Conservation (phyloP, 2,113 vertebrate species). For the Pelobates fuscus region DNA sequence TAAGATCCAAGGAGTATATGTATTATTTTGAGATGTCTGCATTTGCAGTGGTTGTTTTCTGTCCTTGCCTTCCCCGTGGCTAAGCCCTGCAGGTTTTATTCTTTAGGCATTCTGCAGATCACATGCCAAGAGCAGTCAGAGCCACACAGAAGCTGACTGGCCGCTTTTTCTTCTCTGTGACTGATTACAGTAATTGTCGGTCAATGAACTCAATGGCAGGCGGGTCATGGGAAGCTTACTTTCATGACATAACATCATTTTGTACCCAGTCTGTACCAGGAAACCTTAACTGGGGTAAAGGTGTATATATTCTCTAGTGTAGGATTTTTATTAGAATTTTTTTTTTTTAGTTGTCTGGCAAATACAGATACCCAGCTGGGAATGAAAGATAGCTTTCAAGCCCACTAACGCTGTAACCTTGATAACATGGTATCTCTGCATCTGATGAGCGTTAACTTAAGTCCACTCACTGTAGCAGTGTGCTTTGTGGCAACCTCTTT, state of each 20-base stretch:
- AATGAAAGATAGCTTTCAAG: no score
- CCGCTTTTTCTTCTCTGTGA: slow-evolving; percentile 42
- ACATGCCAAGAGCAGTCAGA: slow-evolving; percentile 4
- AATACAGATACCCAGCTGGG: not conserved
- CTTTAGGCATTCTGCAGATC: not conserved
- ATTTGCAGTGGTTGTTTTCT: slow-evolving; percentile 43
- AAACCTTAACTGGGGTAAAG: not conserved
- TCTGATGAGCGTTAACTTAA: no score
- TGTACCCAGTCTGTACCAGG: not conserved
- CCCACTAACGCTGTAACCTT: no score
- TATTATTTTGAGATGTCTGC: slow-evolving; percentile 13
- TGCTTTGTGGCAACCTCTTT: no score
- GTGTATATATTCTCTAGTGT: not conserved
- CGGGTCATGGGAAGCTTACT: slow-evolving; percentile 5
- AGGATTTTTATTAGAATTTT: not conserved
- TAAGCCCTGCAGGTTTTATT: slow-evolving; percentile 11
- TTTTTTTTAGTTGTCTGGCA: not conserved
- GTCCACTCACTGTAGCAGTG: no score
- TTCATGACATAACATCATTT: not conserved
- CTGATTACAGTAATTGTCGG: slow-evolving; percentile 55
- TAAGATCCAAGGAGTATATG: slow-evolving; percentile 17
- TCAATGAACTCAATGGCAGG: slow-evolving; percentile 54
- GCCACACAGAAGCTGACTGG: not conserved
- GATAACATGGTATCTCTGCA: no score
- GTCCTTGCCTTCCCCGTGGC: not conserved